Evolutionary conservation across 2,113 vertebrate genomes (phyloP), one percentile per base, ranked within the genome.

Genomic region (Garra rufa): DNA sequence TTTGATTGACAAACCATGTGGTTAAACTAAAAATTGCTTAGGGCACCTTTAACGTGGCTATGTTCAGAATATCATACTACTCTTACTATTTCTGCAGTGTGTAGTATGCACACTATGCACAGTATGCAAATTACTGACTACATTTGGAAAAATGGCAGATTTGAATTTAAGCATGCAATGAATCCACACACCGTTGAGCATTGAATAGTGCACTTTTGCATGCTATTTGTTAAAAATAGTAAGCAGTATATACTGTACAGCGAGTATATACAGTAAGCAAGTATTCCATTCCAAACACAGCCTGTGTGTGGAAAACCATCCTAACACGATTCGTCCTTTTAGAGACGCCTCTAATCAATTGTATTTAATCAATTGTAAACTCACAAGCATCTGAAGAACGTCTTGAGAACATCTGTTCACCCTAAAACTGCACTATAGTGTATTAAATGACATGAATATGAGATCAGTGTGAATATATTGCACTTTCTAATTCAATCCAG

Each of bases 401-500:
- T n/a, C 19, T 9, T 19, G 0, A 28, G 19, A 24, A 6, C 11
- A 11, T 59, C 43, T 38, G 34, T 76, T 50, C 26, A 79, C 73
- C 76, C 85, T 65, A 70, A 83, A 78, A 73, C 73, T 59, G 69
- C 61, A 79, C 81, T 82, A 79, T 24, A 24, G 8, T 59, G 73
- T 83, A 69, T n/a, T 34, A 6, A n/a, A 55, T 85, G 82, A 57
- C 48, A 17, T 71, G 65, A 65, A 19, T 55, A 70, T 43, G 3
- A 80, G 80, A 10, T 30, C 63, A 75, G 75, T 57, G 34, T 38
- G 76, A 26, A 71, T 67, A 83, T 91, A 91, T 90, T 91, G 85
- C 91, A 89, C 89, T 86, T 90, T 89, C 79, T 86, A 86, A 87
- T 65, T 83, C 81, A 43, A 85, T 82, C 89, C 91, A 57, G 82